Conservation (phyloP, 1,140 invertebrate species). For the Subanguina moxae region DNA sequence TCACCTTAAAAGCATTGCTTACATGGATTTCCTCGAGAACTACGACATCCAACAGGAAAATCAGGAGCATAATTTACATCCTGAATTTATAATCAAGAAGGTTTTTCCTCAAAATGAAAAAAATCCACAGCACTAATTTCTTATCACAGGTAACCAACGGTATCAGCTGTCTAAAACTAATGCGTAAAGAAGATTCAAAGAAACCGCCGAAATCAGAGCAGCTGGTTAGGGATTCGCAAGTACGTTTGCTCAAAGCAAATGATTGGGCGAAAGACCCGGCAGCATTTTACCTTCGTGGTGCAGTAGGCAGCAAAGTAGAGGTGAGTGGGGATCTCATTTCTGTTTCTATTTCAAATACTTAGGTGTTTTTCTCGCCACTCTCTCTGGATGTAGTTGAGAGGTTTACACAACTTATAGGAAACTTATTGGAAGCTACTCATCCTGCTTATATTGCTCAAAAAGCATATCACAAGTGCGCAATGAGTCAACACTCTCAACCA, state of each 20-base stretch:
- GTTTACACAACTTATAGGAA: constrained; percentile 17
- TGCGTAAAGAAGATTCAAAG: constrained; percentile 8
- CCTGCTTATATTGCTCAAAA: constrained; percentile 44
- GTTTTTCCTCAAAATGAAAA: no score
- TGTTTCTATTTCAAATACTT: not conserved
- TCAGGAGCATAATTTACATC: not conserved
- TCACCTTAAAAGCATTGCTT: not conserved
- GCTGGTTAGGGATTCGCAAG: not conserved
- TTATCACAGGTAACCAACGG: not conserved
- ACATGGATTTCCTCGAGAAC: not conserved
- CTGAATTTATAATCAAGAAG: not conserved
- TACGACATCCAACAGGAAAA: constrained; percentile 10
- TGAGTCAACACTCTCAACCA: constrained; percentile 40
- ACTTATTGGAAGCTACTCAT: constrained; percentile 25
- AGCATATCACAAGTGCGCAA: constrained; percentile 36
- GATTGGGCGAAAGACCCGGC: constrained; percentile 30
- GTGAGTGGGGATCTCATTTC: constrained; percentile 12
- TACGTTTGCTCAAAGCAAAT: constrained; percentile 7
- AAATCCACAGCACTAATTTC: not conserved
- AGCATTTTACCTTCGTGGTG: constrained; percentile 34
- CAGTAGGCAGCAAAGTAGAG: constrained; percentile 28
- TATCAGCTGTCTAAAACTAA: not conserved
- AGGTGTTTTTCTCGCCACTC: constrained; percentile 37
- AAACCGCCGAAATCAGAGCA: not conserved
- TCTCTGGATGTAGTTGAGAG: constrained; percentile 35